These are phyloP conservation scores for Dysmachus trigonus DNA, from an alignment of 2,888 invertebrate genomes.

Conservation along the genomic window DNA sequence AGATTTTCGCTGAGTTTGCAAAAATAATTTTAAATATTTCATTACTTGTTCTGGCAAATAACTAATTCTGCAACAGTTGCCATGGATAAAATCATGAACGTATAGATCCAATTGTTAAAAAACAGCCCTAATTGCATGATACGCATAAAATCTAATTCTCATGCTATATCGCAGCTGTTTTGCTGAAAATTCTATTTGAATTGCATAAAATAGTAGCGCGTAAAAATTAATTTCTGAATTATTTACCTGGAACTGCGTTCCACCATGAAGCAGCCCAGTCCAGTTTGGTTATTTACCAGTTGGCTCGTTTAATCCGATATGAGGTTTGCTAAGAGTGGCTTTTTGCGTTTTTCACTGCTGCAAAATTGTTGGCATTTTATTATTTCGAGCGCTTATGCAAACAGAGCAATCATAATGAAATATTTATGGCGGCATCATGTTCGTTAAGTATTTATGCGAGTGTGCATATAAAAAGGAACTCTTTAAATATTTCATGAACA, in stretches of 20 bases:
- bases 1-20: background rate
- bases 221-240: background rate
- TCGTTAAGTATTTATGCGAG: constrained; percentile 14
- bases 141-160: background rate
- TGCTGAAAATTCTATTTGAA: background rate
- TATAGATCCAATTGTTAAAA: background rate
- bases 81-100: background rate
- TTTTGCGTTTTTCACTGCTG: background rate
- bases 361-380: background rate
- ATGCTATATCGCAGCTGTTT: background rate
- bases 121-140: background rate
- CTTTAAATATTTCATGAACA: constrained; percentile 19
- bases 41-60: background rate
- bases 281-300: background rate
- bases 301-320: background rate
- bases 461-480: constrained; percentile 1
- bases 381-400: constrained; percentile 8
- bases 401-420: constrained; percentile 12
- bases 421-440: constrained; percentile 5
- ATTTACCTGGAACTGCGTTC: background rate
- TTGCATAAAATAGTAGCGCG: background rate
- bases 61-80: background rate
- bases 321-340: background rate
- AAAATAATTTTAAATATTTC: background rate
- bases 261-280: background rate